Evolutionary conservation across 2,113 vertebrate species (phyloP), one percentile per base, ranked within the genome.

Genomic region (Phylloscopus whistleri): DNA sequence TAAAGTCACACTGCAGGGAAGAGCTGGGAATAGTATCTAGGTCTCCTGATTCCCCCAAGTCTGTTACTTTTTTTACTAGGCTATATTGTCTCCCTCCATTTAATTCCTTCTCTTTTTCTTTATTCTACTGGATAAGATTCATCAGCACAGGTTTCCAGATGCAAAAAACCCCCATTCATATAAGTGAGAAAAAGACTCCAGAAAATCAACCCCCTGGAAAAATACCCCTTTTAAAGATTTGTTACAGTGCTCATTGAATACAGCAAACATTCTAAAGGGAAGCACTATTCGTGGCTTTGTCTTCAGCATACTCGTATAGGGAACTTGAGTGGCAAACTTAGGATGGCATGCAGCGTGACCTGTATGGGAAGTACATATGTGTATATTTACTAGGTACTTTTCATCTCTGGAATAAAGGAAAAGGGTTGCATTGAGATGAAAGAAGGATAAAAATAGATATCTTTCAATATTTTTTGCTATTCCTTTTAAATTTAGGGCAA

Each of bases 1-100:
- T 93, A 43, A 87, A 93, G 67, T 91, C 46, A 87, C 58, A 85
- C 68, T 84, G 16, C 72, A 90, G 68, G 76, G 79, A 88, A 94
- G 46, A 94, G 14, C 52, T 89, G 64, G 48, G 73, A 90, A 87
- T 60, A 90, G 70, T 73, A 91, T 83, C 62, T 69, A 84, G 63
- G 68, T 74, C 33, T 88, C 51, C 39, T 44, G 26, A 79, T 89
- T 27, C 60, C 35, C 60, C 52, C 18, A 72, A 68, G 52, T 82
- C 56, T 68, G n/a, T 58, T 82, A 24, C 60, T 78, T 95, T 94
- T 73, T 89, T 82, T 69, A 48, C n/a, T 68, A 85, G 58, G 28
- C 58, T 39, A 31, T 56, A 37, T 66, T 95, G 58, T 30, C 53
- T 79, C 26, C 37, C 23, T 91, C 22, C 20, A 44, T 64, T 81